A percentile compares a stretch with the other conserved stretches of the same genome.
phyloP scores from a whole-genome alignment of 2,113 vertebrate species.

The Excalfactoria chinensis region DNA sequence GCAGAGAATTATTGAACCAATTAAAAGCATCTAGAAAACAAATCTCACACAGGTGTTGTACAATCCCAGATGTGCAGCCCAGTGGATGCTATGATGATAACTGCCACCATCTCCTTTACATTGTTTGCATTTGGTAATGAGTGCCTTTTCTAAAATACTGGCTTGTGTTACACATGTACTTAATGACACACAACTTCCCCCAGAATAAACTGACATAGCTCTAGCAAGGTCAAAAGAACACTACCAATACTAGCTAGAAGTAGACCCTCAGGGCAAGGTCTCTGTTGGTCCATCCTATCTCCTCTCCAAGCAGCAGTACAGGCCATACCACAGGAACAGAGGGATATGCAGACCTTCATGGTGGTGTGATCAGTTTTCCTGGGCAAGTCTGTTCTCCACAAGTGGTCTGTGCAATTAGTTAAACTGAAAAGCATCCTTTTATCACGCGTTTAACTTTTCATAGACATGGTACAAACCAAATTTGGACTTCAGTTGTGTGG shows the following conservation, averaged over 20 bases:
- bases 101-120: background rate
- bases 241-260: background rate
- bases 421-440: background rate
- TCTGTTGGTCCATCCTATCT: background rate
- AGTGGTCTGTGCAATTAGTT: background rate
- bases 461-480: background rate
- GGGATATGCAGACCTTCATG: background rate
- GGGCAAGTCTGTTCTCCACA: background rate
- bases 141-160: background rate
- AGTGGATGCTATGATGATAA: background rate
- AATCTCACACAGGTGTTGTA: accelerated
- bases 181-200: background rate
- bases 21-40: background rate
- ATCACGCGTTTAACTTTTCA: background rate
- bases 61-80: background rate
- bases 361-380: background rate
- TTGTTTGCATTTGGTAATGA: background rate
- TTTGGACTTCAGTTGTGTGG: background rate
- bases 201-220: background rate
- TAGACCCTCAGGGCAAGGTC: background rate
- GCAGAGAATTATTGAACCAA: background rate
- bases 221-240: background rate
- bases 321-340: accelerated
- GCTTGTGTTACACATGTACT: background rate
- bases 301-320: background rate